Conservation (phyloP, 2,888 invertebrate genomes). For the Neuroscelio doddi region DNA sequence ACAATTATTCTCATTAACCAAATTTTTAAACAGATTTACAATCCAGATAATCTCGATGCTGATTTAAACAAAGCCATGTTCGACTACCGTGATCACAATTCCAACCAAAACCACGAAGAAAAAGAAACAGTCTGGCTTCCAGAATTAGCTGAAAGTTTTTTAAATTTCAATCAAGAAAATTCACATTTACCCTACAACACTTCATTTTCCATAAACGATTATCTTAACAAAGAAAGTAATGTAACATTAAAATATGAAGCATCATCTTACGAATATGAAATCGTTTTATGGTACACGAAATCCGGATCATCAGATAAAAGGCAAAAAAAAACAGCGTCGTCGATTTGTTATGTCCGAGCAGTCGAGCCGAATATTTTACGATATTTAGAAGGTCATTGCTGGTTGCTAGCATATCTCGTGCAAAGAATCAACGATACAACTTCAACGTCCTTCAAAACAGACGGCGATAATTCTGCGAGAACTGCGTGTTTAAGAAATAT, state of each 20-base stretch:
- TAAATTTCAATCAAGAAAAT: conserved; percentile 46
- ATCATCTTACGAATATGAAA: conserved; percentile 48
- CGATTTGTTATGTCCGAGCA: conserved; percentile 43
- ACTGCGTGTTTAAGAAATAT: conserved; percentile 77
- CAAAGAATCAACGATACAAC: conserved; percentile 77
- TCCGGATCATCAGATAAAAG: too few relatives aligned
- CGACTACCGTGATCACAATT: conserved; percentile 56
- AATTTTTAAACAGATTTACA: conserved; percentile 54
- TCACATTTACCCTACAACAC: conserved; percentile 16
- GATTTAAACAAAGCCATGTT: conserved; percentile 51
- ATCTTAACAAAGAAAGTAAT: conserved; percentile 34
- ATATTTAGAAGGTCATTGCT: conserved; percentile 79
- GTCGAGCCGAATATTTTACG: conserved; percentile 74
- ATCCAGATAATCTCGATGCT: conserved; percentile 56
- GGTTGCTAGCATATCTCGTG: conserved; percentile 80
- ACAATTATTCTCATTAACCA: neutral
- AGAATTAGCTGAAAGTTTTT: conserved; percentile 56
- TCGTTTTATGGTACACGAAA: conserved; percentile 52
- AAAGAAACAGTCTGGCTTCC: conserved; percentile 48
- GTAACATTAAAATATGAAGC: conserved; percentile 35
- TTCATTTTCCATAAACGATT: conserved; percentile 32
- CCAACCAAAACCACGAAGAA: conserved; percentile 11
- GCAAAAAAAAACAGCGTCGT: too few relatives aligned
- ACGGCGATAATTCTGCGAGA: conserved; percentile 74
- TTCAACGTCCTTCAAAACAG: conserved; percentile 73